Percentiles rank a stretch among this genome's conserved stretches.
Conservation (phyloP, 2,113 vertebrate species). For the Chroicocephalus ridibundus region DNA sequence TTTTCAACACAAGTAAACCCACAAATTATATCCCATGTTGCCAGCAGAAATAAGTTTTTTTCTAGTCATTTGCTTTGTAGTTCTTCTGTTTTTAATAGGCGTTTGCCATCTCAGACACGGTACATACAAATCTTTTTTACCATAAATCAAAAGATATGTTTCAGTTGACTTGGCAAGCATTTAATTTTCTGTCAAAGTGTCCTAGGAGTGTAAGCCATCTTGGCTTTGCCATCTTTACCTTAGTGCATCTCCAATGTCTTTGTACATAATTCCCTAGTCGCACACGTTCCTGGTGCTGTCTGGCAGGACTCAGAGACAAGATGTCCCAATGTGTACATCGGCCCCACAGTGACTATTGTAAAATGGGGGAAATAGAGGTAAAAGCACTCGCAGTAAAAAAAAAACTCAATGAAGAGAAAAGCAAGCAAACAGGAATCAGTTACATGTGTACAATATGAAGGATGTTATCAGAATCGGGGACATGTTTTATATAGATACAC, state of each 20-base stretch:
- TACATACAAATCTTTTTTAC: not conserved
- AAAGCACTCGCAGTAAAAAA: not conserved
- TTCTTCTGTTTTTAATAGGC: not conserved
- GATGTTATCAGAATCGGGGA: not conserved
- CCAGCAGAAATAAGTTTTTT: not conserved
- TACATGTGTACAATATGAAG: not conserved
- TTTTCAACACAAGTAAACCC: not conserved
- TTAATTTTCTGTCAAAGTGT: not conserved
- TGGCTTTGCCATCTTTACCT: not conserved
- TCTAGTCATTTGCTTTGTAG: not conserved
- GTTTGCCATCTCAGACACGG: not conserved
- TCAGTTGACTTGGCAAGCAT: not conserved
- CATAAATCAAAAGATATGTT: not conserved
- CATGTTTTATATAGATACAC: not conserved
- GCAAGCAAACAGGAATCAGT: not conserved
- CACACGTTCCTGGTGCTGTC: not conserved
- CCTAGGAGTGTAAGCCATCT: not conserved
- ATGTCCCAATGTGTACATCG: not conserved
- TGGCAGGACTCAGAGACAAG: not conserved
- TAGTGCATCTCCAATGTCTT: not conserved
- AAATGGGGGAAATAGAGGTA: not conserved
- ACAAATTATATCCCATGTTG: not conserved
- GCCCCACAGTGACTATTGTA: not conserved
- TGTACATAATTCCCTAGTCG: fast-evolving
- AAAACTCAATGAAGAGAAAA: not conserved